Conservation (phyloP, 2,888 invertebrate species). For the Sphaerophoria taeniata region DNA sequence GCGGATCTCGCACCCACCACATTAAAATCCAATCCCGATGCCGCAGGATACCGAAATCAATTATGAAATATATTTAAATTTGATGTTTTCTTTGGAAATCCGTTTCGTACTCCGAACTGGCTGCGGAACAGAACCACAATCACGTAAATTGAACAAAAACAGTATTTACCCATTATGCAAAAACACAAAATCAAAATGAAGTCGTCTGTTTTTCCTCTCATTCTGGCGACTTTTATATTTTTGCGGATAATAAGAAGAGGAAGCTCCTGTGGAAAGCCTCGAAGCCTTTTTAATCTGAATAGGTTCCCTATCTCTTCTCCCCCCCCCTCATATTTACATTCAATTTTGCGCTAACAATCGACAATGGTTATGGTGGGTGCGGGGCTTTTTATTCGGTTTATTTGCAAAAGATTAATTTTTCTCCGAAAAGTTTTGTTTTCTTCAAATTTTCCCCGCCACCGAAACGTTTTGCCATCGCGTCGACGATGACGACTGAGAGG, state of each 20-base stretch:
- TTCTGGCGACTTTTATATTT: not conserved
- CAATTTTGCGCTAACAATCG: constrained; percentile 36
- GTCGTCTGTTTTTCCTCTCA: not conserved
- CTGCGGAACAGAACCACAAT: not conserved
- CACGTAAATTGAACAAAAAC: constrained; percentile 35
- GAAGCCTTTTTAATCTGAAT: constrained; percentile 60
- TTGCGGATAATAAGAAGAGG: not conserved
- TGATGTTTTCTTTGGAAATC: constrained; percentile 33
- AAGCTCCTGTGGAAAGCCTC: constrained; percentile 9
- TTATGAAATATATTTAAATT: constrained; percentile 53
- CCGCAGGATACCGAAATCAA: constrained; percentile 55
- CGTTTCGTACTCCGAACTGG: not conserved
- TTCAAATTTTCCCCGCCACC: not conserved
- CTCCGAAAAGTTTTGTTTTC: constrained; percentile 19
- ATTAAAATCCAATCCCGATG: not conserved
- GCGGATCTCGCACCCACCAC: no score
- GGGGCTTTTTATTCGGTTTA: constrained; percentile 29
- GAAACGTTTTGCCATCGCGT: no score
- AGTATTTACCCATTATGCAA: constrained; percentile 30
- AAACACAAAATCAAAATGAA: constrained; percentile 24
- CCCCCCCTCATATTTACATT: constrained; percentile 40
- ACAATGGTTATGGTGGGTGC: constrained; percentile 11
- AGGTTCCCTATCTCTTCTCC: not conserved
- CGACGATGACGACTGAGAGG: not conserved
- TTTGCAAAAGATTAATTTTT: constrained; percentile 65